A percentile compares a stretch with the other conserved stretches of the same genome.
Conservation (phyloP, 1,140 invertebrate species). For the Lordiphosa mommai region DNA sequence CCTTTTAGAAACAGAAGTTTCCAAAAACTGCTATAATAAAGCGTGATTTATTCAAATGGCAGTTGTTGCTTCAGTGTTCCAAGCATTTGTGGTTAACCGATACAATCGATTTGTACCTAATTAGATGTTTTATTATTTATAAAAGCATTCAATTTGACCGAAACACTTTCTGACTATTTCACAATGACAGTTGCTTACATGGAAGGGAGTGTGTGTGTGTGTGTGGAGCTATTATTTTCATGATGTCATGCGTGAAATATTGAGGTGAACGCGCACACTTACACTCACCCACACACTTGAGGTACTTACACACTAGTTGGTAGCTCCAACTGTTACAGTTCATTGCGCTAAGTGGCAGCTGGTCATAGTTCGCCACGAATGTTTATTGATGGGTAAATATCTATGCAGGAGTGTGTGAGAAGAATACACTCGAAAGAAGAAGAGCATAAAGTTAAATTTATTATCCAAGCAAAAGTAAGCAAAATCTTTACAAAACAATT, state of each 20-base stretch:
- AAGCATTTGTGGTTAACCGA: not conserved
- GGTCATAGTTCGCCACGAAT: constrained; percentile 16
- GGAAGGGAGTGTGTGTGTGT: constrained; percentile 1
- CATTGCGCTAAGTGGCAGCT: constrained; percentile 53
- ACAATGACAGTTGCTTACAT: not conserved
- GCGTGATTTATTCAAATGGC: no score
- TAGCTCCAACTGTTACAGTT: constrained; percentile 54
- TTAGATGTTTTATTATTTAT: constrained; percentile 17
- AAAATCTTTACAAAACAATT: no score
- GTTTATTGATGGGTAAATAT: constrained; percentile 5
- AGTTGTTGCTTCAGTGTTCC: no score
- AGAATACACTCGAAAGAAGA: no score
- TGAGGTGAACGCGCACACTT: constrained; percentile 60
- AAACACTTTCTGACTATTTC: not conserved
- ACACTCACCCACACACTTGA: constrained; percentile 23
- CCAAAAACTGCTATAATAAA: no score
- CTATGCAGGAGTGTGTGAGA: not conserved
- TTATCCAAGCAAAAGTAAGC: no score
- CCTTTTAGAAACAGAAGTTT: no score
- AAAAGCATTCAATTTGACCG: not conserved
- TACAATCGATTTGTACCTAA: constrained; percentile 2
- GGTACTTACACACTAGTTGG: constrained; percentile 53
- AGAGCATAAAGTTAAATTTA: no score
- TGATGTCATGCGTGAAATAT: constrained; percentile 60
- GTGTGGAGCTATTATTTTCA: constrained; percentile 41